Evolutionary conservation across 2,888 invertebrate genomes (phyloP).

Genomic region (Tetanocera ferruginea): DNA sequence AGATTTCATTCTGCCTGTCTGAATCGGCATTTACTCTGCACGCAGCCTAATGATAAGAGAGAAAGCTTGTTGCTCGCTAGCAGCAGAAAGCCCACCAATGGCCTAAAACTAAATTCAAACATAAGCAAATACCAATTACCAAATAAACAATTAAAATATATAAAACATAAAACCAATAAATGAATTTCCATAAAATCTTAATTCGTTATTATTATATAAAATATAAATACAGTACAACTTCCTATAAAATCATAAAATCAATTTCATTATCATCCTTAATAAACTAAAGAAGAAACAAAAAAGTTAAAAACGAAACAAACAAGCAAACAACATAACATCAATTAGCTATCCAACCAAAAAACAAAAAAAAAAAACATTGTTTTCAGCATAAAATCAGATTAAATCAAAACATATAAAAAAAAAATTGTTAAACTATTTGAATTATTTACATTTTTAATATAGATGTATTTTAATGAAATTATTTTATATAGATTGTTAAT

Average conservation of each 20-base stretch:
- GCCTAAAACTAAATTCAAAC: no score
- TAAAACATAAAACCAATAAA: slow-evolving; percentile 47
- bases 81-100: no score
- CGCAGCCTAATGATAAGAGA: no score
- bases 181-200: background rate
- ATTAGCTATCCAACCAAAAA: slow-evolving; percentile 39
- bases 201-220: background rate
- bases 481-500: slow-evolving; percentile 62
- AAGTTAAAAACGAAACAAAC: background rate
- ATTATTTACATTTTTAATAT: slow-evolving; percentile 31
- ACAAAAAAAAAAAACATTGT: slow-evolving; percentile 48
- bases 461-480: slow-evolving; percentile 53
- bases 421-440: slow-evolving; percentile 40
- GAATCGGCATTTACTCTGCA: no score
- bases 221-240: slow-evolving; percentile 33
- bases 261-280: slow-evolving; percentile 21
- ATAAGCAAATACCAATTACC: slow-evolving; percentile 43
- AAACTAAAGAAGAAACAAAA: background rate
- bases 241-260: slow-evolving; percentile 22
- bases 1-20: no score
- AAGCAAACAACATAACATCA: slow-evolving; percentile 15
- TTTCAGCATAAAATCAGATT: slow-evolving; percentile 43
- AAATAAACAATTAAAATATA: slow-evolving; percentile 45
- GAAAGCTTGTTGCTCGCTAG: no score
- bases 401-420: slow-evolving; percentile 9